Evolutionary conservation across 2,797 vertebrate species (phyloP), one percentile per base, ranked within the genome.

Genomic region (Enteromius radiatus): DNA sequence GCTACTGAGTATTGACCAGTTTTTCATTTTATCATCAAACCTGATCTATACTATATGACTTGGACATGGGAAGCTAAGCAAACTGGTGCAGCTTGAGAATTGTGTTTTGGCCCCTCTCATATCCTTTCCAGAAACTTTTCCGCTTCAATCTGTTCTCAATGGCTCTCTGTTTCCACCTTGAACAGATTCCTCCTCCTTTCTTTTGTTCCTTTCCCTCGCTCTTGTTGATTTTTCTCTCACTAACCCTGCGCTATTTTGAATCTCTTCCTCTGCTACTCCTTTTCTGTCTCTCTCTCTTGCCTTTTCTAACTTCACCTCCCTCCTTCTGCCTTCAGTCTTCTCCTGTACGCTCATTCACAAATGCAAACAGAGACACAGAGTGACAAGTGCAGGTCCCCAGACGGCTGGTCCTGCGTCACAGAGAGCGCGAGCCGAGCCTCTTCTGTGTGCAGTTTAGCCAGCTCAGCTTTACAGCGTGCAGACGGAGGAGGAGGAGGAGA

Each of bases 141-240:
- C 89, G 90, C 88, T 91, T 82, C 81, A 43, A 88, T 89, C 87
- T 19, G 36, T 82, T 79, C 86, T 95, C 91, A 95, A 94, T 93
- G 86, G 92, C 73, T 87, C 88, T 93, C 92, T 94, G 92, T 95
- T 82, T 92, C 87, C 23, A 79, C 81, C 89, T 88, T 92, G 89
- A 93, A 93, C 91, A 88, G 88, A 91, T 83, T 88, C 87, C 84
- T 76, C 84, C 70, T 82, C 76, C 64, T 76, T 67, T 63, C 52
- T 41, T 41, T 69, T 78, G 38, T 43, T 61, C 79, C 31, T 52
- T 74, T 82, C 69, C 68, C 64, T 79, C 41, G 38, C 33, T 73
- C 76, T 31, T 23, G 36, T 64, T 33, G 26, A 17, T 17, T 71
- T 9, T 68, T 80, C 54, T 47, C 31, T 71, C 49, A 5, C 64